These are phyloP conservation scores for Neoniphon sammara DNA, from an alignment of 2,797 vertebrate species.

Conservation along the genomic window DNA sequence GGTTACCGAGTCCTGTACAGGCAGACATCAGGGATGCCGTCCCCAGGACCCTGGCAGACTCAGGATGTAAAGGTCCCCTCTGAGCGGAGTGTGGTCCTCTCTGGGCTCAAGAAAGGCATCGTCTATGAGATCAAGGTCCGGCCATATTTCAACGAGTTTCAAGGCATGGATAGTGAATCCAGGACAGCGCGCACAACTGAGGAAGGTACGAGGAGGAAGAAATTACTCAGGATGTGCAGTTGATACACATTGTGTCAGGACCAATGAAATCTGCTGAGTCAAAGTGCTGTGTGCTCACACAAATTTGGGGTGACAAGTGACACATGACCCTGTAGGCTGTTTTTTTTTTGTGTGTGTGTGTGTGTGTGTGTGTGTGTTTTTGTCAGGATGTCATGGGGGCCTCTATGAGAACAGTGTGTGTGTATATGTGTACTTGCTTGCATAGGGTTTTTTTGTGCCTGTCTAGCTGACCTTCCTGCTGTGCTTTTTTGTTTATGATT, in stretches of 20 bases:
- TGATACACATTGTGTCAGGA: slow-evolving; percentile 7
- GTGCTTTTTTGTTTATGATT: slow-evolving; percentile 55
- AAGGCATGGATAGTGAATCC: slow-evolving; percentile 98
- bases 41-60: slow-evolving; percentile 90
- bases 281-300: slow-evolving; percentile 6
- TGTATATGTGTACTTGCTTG: slow-evolving; percentile 12
- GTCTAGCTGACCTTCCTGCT: slow-evolving; percentile 55
- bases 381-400: slow-evolving; percentile 27
- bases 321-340: slow-evolving; percentile 28
- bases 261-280: slow-evolving; percentile 1
- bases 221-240: background rate
- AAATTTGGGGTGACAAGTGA: slow-evolving; percentile 28
- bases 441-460: slow-evolving; percentile 9
- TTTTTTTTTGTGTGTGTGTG: slow-evolving; percentile 9
- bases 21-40: slow-evolving; percentile 90
- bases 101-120: slow-evolving; percentile 93
- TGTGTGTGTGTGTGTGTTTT: slow-evolving; percentile 1
- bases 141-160: slow-evolving; percentile 99
- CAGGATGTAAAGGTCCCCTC: slow-evolving; percentile 94
- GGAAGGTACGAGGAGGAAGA: slow-evolving; percentile 86
- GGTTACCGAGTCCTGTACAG: slow-evolving; percentile 95
- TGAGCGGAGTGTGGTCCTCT: slow-evolving; percentile 89
- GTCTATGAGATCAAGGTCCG: slow-evolving; percentile 97
- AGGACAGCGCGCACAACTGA: slow-evolving; percentile 93
- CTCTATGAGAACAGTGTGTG: slow-evolving; percentile 32